Evolutionary conservation across 2,888 invertebrate genomes (phyloP).

Genomic region (Mimachlamys varia): DNA sequence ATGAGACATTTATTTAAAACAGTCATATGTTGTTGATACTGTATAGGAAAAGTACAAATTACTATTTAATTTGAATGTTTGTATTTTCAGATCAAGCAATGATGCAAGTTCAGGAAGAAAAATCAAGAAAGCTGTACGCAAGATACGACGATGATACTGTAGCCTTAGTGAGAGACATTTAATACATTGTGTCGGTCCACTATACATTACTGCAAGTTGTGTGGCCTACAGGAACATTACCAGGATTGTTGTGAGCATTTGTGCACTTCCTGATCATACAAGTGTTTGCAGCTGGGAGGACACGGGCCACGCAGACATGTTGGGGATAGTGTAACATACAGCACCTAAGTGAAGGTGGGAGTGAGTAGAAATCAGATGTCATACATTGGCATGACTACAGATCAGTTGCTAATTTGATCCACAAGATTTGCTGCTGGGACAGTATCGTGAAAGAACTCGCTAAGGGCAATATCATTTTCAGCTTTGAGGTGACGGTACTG

Average conservation of each 20-base stretch:
- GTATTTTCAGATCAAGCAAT: neutral
- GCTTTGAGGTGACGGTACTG: no score
- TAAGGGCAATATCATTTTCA: no score
- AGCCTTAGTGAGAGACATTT: neutral
- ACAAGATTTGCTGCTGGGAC: neutral
- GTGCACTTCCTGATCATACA: neutral
- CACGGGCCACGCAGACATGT: neutral
- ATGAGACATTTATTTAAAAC: no score
- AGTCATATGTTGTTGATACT: no score
- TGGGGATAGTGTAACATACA: neutral
- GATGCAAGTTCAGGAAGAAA: slow-evolving; percentile 2
- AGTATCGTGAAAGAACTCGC: neutral
- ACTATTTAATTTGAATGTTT: neutral
- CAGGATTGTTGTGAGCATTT: neutral
- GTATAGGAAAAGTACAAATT: no score
- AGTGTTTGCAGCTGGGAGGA: neutral
- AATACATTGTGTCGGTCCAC: neutral
- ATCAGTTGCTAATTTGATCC: neutral
- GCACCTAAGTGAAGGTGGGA: neutral
- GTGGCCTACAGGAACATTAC: neutral
- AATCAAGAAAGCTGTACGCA: slow-evolving; percentile 6
- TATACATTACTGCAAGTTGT: neutral
- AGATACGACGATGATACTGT: neutral
- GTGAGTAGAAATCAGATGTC: neutral
- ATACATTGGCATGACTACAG: neutral